Conservation (phyloP, 1,140 invertebrate species). For the Carcinoscorpius rotundicauda region DNA sequence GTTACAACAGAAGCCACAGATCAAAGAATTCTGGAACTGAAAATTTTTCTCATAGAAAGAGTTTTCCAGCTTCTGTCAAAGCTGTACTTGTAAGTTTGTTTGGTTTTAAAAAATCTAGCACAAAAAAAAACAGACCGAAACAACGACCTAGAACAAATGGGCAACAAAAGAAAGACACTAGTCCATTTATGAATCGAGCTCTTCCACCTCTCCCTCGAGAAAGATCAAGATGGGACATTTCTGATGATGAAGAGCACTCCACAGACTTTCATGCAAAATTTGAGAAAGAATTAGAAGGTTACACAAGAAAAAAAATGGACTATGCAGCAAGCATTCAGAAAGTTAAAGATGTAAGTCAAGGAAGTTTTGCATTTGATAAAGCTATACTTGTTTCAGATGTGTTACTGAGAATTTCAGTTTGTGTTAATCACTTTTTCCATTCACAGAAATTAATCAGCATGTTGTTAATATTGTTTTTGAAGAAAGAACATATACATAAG, state of each 20-base stretch:
- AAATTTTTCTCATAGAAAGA: constrained; percentile 17
- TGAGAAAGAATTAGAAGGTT: constrained; percentile 7
- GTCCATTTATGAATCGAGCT: constrained; percentile 49
- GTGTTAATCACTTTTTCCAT: too few species aligned
- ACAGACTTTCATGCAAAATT: background rate
- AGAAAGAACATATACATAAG: too few species aligned
- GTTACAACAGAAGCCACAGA: background rate
- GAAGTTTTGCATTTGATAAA: constrained; percentile 9
- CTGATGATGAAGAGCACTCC: constrained; percentile 20
- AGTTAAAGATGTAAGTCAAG: constrained; percentile 74
- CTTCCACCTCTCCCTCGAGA: constrained; percentile 58
- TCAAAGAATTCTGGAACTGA: background rate
- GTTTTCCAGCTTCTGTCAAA: constrained; percentile 21
- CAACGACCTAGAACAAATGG: constrained; percentile 20
- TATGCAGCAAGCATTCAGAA: constrained; percentile 84
- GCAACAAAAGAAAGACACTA: constrained; percentile 2
- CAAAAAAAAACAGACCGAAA: constrained; percentile 6
- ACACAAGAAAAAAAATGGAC: constrained; percentile 37
- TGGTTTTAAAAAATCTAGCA: constrained; percentile 12
- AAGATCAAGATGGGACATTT: constrained; percentile 26
- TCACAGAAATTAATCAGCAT: too few species aligned
- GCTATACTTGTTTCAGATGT: background rate
- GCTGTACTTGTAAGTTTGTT: constrained; percentile 22
- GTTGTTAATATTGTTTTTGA: too few species aligned
- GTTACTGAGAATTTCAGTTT: too few species aligned